Evolutionary conservation across 2,888 invertebrate genomes (phyloP).

Genomic region (Drosophila melanocephala): DNA sequence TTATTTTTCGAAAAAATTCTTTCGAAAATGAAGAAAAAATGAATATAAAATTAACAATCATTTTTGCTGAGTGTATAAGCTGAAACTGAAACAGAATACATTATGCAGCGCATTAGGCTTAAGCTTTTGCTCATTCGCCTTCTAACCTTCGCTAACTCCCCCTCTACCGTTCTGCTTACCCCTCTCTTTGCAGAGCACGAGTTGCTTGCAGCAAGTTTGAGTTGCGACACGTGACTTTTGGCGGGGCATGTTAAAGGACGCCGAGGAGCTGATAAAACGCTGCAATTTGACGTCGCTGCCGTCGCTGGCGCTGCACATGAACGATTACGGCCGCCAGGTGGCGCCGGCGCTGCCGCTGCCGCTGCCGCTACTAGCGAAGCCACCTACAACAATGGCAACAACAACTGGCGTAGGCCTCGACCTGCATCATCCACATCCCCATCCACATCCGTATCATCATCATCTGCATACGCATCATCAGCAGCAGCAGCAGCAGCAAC

Average conservation of each 20-base stretch:
- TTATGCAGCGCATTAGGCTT: constrained; percentile 64
- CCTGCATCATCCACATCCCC: constrained; percentile 22
- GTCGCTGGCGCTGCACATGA: constrained; percentile 70
- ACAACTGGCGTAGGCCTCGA: constrained; percentile 16
- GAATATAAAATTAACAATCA: background rate
- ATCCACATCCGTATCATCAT: constrained; percentile 14
- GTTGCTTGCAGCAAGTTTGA: constrained; percentile 49
- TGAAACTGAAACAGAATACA: constrained; percentile 64
- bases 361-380: constrained; percentile 68
- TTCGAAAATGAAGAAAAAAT: background rate
- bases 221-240: constrained; percentile 52
- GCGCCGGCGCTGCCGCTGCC: constrained; percentile 58
- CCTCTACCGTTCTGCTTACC: constrained; percentile 1
- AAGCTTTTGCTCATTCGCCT: constrained; percentile 49
- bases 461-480: constrained; percentile 13
- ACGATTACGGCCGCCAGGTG: constrained; percentile 72
- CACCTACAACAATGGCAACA: constrained; percentile 27
- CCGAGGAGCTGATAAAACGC: constrained; percentile 82
- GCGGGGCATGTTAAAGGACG: constrained; percentile 84
- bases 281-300: constrained; percentile 73
- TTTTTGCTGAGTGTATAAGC: background rate
- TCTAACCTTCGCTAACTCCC: constrained; percentile 20
- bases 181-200: constrained; percentile 36
- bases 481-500: constrained; percentile 3
- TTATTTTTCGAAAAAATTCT: too few relatives aligned